Evolutionary conservation across 2,888 invertebrate genomes (phyloP), one percentile per base, ranked within the genome.

Genomic region (Chrysotoxum bicinctum): DNA sequence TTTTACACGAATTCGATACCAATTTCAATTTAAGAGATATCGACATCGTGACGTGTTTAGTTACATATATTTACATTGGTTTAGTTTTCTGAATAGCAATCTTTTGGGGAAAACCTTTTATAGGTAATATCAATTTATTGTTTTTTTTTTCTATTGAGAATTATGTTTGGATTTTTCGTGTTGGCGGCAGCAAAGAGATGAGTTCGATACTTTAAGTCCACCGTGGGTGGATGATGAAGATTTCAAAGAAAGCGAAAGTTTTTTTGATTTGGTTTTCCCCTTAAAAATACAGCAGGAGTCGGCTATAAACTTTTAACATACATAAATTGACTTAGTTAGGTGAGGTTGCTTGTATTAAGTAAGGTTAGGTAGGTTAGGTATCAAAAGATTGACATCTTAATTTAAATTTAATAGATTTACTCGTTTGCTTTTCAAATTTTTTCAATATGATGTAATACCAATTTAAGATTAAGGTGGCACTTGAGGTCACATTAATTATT

Each of bases 211-310:
- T 26, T 30, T 14, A 16, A 26, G 32, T 30, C 21, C 30, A 5
- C 10, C 50, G 78, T 64, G n/a, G 62, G 83, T 74, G 78, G 82
- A 35, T 62, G 72, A 45, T 48, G 30, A 54, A 66, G 48, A 54
- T 60, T 58, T 43, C 10, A 73, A 43, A 45, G 68, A 77, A 78
- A 83, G 48, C 69, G 83, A 83, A 83, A 83, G 83, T 83, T 40
- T 56, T 58, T 35, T 52, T 32, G 48, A 14, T 58, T 14, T n/a
- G 56, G 69, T 69, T 78, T 83, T 69, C 69, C 83, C 69, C 48
- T 62, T 64, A 54, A 73, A 48, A 60, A 43, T 40, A 32, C 21
- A 48, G 40, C 30, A 43, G 54, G 45, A 54, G 68, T 23, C 43
- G 16, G 6, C 43, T 23, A 43, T 16, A 23, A 35, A 35, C 19